phyloP scores from a whole-genome alignment of 2,113 vertebrate genomes.

The Barnardius zonarius region DNA sequence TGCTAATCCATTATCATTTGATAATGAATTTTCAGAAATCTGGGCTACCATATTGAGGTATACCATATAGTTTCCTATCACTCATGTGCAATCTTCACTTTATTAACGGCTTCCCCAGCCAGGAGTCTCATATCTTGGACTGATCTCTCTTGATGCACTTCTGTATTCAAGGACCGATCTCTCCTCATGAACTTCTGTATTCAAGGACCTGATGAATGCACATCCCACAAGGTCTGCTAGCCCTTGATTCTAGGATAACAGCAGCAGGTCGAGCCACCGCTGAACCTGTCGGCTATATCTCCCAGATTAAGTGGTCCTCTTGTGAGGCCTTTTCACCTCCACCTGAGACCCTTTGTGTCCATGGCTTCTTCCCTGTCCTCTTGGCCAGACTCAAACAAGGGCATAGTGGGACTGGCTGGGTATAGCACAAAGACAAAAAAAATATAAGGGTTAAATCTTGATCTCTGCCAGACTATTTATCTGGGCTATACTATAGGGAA shows the following conservation, averaged over 20 bases:
- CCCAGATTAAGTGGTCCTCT: not conserved
- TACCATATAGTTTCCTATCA: accelerated
- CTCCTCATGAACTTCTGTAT: not conserved
- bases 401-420: not conserved
- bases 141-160: too few species aligned
- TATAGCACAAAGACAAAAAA: not conserved
- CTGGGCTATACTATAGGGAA: accelerated
- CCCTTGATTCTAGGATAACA: not conserved
- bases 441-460: not conserved
- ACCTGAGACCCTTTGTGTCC: not conserved
- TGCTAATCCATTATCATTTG: not conserved
- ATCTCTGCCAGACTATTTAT: not conserved
- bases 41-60: not conserved
- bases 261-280: not conserved
- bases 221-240: not conserved
- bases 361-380: accelerated
- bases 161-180: not conserved
- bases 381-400: not conserved
- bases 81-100: not conserved
- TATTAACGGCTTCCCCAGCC: not conserved
- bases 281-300: not conserved
- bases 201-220: not conserved
- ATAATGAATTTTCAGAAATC: not conserved
- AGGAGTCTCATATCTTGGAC: not conserved
- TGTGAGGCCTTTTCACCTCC: not conserved